Evolutionary conservation across 2,797 vertebrate genomes (phyloP), one percentile per base, ranked within the genome.

Genomic region (Pteronotus mesoamericanus): DNA sequence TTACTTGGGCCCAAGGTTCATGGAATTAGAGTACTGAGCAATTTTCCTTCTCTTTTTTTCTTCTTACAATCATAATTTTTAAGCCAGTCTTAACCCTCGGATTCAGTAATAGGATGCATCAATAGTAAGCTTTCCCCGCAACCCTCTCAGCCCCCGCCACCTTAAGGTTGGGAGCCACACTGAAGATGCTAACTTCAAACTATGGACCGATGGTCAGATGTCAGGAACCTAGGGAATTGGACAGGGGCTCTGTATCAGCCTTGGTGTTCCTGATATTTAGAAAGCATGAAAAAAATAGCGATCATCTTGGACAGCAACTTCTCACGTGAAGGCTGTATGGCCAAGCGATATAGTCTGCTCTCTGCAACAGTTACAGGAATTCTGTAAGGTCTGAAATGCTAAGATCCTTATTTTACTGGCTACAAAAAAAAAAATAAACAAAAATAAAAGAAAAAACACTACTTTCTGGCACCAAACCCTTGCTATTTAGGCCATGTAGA

Each of bases 171-270:
- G 24, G 7, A 29, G 24, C n/a, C 29, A 85, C 29, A 71, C 2
- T 79, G 64, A 91, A 96, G 94, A 96, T 64, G 34, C n/a, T 85
- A 80, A 86, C 29, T 85, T 84, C 59, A 85, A 93, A 89, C 87
- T 82, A 87, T 29, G 95, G 48, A 96, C 80, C 22, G 87, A 22
- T 44, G 29, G 29, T 68, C 37, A 39, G 46, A 80, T 44, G 57
- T 95, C 86, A 91, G n/a, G 34, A 92, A 75, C 93, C 86, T 86
- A 18, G 84, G 32, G 77, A 86, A 66, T 78, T 32, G 87, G 37
- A 90, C 6, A 59, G 26, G n/a, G 24, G 10, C 53, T 90, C 42
- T 80, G 48, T 72, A n/a, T 37, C 66, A 91, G 44, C 37, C 55
- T 37, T 37, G 9, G 12, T 55, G 91, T 64, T 92, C 53, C 51